Evolutionary conservation across 1,140 invertebrate genomes (phyloP).

Genomic region (Drosophila bocki): DNA sequence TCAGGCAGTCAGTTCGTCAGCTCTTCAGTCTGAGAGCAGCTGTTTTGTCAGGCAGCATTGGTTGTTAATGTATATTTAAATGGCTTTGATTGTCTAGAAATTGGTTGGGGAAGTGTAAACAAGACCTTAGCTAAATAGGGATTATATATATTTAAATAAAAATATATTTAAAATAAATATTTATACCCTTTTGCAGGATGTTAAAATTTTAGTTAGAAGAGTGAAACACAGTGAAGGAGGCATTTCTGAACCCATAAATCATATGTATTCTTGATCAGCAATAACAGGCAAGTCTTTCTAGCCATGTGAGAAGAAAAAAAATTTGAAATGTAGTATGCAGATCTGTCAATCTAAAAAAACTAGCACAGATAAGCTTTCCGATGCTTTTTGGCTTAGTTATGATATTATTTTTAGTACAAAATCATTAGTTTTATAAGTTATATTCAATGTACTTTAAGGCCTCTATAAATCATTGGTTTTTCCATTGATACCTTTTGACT

Average conservation of each 20-base stretch:
- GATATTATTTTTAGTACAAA: not conserved
- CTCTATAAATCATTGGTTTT: not conserved
- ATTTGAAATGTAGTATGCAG: no score
- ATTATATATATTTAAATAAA: not conserved
- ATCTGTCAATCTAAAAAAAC: no score
- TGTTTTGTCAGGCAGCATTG: slow-evolving; percentile 39
- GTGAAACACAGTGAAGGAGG: no score
- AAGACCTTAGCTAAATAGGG: not conserved
- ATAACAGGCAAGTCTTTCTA: no score
- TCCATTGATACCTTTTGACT: not conserved
- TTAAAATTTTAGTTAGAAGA: no score
- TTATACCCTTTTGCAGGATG: no score
- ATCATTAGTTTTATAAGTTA: no score
- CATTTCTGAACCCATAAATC: no score
- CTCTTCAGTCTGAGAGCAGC: slow-evolving; percentile 46
- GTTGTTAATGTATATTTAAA: slow-evolving; percentile 49
- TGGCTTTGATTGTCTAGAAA: slow-evolving; percentile 10
- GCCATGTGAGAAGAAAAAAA: no score
- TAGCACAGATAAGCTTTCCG: no score
- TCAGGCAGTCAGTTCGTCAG: not conserved
- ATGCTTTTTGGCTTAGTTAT: no score
- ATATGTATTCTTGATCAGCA: no score
- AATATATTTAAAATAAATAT: not conserved
- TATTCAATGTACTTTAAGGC: not conserved
- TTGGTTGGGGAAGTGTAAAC: not conserved